Base-by-base conservation (phyloP, 2,797 vertebrate genomes). In the Micropoecilia bifurca region DNA sequence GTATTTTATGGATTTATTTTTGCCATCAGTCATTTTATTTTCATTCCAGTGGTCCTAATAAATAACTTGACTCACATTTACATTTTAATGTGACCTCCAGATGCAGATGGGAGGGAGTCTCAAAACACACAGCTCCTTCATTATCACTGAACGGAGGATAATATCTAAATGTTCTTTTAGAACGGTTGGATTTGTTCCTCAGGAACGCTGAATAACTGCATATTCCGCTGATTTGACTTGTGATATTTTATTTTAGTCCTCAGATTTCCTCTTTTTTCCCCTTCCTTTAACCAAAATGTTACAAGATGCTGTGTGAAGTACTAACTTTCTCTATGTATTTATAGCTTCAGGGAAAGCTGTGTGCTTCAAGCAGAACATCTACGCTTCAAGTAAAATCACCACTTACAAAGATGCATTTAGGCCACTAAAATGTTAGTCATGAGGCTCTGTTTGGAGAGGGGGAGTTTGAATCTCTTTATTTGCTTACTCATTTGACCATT, bases 21-120 rank as follows among this genome's bases (percentile, higher is more conserved):
- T 83, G 66, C 14, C 13, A 48, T 55, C 22, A 66, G 39, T n/a
- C 8, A 77, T 75, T 78, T 79, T 71, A 75, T 76, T 81, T 76
- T 55, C 53, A 36, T 80, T 66, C 76, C 36, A 36, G 53, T 45
- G 69, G 69, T 77, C 46, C 72, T 73, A 79, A 71, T 77, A 74
- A 79, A 74, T 73, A 75, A n/a, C 66, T 73, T 69, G 28, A 85
- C 47, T 88, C 45, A 46, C 55, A 66, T 74, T 79, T 50, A 59
- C 14, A 63, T 68, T 84, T 80, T 84, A 76, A 78, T 80, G 48
- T 74, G 79, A 77, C 82, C 80, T 79, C 75, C 75, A 80, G 36
- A 72, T 68, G 6, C 74, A 76, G 71, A 30, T 28, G 76, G 69
- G 50, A 83, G 25, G 30, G 63, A 30, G 73, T 69, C 50, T 55